Evolutionary conservation across 2,888 invertebrate genomes (phyloP), one percentile per base, ranked within the genome.

Genomic region (Xestia ashworthii): DNA sequence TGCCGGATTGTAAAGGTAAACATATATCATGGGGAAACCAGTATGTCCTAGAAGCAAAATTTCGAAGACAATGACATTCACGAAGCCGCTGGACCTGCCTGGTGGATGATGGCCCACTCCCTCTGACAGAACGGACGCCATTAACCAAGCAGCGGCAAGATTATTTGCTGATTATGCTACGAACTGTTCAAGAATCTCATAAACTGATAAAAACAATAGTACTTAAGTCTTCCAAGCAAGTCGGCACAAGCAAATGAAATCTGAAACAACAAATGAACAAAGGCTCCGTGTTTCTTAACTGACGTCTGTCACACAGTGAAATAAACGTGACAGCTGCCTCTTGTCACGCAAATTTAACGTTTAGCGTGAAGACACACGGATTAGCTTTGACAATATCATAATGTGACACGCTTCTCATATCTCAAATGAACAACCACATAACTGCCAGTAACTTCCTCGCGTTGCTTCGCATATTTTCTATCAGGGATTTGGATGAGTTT

Each of bases 241-340:
- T 32, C 60, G 9, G 19, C 4, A 19, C 16, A 60, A 3, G 6
- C 4, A 16, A 9, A 46, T 8, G 22, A 38, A 48, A 71, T 62
- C 32, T 22, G 3, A 22, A 14, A 76, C 46, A 48, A 48, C 38
- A 71, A 58, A 60, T n/a, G 19, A 74, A 58, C 60, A 69, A 76
- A 50, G n/a, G n/a, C 58, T 53, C 19, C 2, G 32, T 32, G 6
- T 25, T 16, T 38, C 41, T 38, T 14, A 12, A 69, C 44, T 41
- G 68, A 69, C 64, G 6, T 44, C 68, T 74, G 74, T 74, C 74
- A 46, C 44, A n/a, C 32, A n/a, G n/a, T 38, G 58, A 64, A 65
- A 55, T 38, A 6, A 73, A 22, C 55, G 62, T 55, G 53, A 62
- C 79, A 68, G 41, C 19, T 73, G 68, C 44, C 48, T 48, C 48